Evolutionary conservation across 2,888 invertebrate genomes (phyloP), one percentile per base, ranked within the genome.

Genomic region (Cheiracanthium punctorium): DNA sequence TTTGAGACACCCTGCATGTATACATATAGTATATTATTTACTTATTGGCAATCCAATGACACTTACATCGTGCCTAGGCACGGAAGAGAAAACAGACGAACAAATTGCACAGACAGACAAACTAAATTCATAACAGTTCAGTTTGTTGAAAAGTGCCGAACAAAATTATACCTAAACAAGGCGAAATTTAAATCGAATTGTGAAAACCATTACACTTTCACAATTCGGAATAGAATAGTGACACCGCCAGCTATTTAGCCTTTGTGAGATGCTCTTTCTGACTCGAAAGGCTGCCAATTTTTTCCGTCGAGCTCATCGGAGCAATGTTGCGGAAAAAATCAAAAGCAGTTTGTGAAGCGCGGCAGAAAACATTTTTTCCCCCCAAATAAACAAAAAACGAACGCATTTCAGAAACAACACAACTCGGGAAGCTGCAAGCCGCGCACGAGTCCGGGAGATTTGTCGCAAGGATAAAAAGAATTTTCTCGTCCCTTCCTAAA

Each of bases 371-470:
- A 17, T 24, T 58, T 58, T 20, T n/a, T n/a, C n/a, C n/a, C n/a
- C n/a, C n/a, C 48, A 7, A 48, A 48, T 24, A 58, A 58, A 58
- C 58, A 58, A 58, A 48, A 58, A 58, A 48, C 48, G 48, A 10
- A 58, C 24, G 24, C 20, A n/a, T 10, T 24, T 58, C 24, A 5
- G 17, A 17, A 58, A 58, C 2, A n/a, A 58, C 4, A 58, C 5
- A 5, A 0, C 2, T 20, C 20, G 5, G 24, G 24, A 5, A 58
- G 58, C 12, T 2, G 58, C 58, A 24, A n/a, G n/a, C n/a, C n/a
- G 37, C 37, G 10, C 37, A 37, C 37, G 37, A 37, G 37, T 10
- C 37, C 4, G 37, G 37, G 37, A n/a, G n/a, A 37, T 37, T 37
- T 10, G 37, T 37, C 10, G 10, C 37, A 37, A 37, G n/a, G 17